Percentiles rank a stretch among this genome's conserved stretches.
phyloP scores from a whole-genome alignment of 2,113 vertebrate species.

The Prunella fulvescens region DNA sequence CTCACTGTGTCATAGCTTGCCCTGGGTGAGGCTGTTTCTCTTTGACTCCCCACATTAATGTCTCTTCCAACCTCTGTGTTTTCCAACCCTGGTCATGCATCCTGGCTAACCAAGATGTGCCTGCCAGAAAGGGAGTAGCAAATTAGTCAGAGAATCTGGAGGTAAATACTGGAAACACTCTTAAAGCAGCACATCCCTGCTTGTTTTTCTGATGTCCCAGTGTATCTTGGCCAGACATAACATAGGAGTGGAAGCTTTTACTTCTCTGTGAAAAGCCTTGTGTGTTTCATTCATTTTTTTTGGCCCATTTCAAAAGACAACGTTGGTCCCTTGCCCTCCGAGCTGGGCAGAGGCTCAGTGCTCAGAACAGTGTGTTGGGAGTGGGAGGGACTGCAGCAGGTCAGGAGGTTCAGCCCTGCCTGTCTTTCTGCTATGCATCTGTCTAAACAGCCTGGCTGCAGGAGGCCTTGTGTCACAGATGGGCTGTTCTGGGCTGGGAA shows the following conservation, averaged over 20 bases:
- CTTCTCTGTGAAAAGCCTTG: not conserved
- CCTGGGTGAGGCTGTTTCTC: conserved; percentile 34
- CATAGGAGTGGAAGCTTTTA: conserved; percentile 25
- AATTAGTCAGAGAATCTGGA: conserved; percentile 30
- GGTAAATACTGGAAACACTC: conserved; percentile 11
- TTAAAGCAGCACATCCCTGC: not conserved
- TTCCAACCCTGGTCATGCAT: conserved; percentile 20
- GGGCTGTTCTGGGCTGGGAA: not conserved
- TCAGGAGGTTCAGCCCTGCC: not conserved
- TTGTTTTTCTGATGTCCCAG: conserved; percentile 16
- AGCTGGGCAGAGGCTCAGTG: not conserved
- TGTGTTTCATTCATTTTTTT: not conserved
- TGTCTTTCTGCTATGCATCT: not conserved
- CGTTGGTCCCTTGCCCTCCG: not conserved
- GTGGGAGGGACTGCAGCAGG: not conserved
- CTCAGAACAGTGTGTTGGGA: not conserved
- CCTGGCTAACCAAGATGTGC: not conserved
- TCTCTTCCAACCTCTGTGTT: conserved; percentile 19
- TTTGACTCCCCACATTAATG: not conserved
- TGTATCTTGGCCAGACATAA: not conserved
- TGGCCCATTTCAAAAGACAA: not conserved
- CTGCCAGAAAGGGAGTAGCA: conserved; percentile 18
- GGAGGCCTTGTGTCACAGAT: not conserved
- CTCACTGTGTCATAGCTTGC: not conserved
- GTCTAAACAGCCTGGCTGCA: not conserved